phyloP scores from a whole-genome alignment of 2,888 invertebrate species.

The Pheosia gnoma region DNA sequence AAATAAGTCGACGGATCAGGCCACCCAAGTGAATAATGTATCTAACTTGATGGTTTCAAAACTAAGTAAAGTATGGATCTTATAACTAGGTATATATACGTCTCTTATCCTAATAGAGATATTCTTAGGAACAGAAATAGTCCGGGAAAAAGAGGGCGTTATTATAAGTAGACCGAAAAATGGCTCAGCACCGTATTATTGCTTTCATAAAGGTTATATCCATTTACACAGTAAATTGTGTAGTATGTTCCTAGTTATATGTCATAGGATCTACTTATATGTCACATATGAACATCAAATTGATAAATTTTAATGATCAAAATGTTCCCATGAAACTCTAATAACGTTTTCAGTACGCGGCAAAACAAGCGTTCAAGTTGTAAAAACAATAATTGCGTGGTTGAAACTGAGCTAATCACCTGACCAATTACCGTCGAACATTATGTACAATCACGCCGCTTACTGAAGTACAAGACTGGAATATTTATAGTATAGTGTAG shows the following conservation, averaged over 20 bases:
- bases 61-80: neutral
- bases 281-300: too few species aligned
- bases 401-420: conserved; percentile 52
- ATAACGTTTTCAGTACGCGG: conserved; percentile 8
- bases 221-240: too few species aligned
- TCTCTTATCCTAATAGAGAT: too few species aligned
- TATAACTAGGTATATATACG: too few species aligned
- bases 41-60: neutral
- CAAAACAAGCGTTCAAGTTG: conserved; percentile 7
- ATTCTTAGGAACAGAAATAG: too few species aligned
- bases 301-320: too few species aligned
- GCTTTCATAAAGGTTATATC: too few species aligned
- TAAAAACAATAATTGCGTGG: conserved; percentile 46
- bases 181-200: too few species aligned
- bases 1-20: conserved; percentile 16
- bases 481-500: conserved; percentile 45
- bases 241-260: too few species aligned
- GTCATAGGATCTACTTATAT: too few species aligned
- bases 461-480: conserved; percentile 46
- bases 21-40: conserved; percentile 27
- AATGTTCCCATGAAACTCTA: conserved; percentile 12
- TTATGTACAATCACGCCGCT: conserved; percentile 49
- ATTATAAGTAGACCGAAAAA: too few species aligned
- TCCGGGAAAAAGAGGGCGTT: too few species aligned
- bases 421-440: conserved; percentile 49